Base-by-base conservation (phyloP, 1,140 invertebrate genomes). In the Pinna nobilis region DNA sequence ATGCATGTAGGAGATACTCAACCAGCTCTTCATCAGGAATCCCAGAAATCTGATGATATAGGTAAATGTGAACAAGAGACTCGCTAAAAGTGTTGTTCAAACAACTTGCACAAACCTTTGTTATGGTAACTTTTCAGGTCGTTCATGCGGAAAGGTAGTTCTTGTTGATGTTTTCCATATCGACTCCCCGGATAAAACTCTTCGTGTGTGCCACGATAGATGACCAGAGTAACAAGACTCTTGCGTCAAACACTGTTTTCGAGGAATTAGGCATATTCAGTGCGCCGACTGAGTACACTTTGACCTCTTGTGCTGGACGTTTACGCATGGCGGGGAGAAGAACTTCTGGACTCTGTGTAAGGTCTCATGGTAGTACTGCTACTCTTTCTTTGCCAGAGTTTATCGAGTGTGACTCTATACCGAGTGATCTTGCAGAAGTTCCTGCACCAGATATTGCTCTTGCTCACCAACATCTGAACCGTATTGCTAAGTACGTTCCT, bases 211-310 rank as follows among this genome's bases (percentile, higher is more conserved):
- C 47, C 3, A 49, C 35, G 9, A 32, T 66, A 15, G 64, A 66
- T 28, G 64, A 66, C 20, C 66, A 59, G 37, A 68, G 51, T n/a
- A 68, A 59, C 25, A n/a, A 53, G 4, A 41, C 66, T 18, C 50
- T 68, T 20, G 51, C 5, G 1, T 30, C 37, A 1, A 13, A 32
- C 39, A 37, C 23, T 44, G 28, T 68, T 9, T 32, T 68, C 7
- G 66, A 68, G 28, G 20, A 15, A 4, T 25, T 68, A 20, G 33
- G 39, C 5, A 57, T 57, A 30, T 13, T 6, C 18, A 25, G 53
- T 37, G n/a, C 28, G 30, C 20, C 23, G 11, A 35, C 37, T 15
- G 9, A 25, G 15, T 68, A 55, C 28, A 57, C 32, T n/a, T 28
- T 68, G 37, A 51, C 35, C 18, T 57, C 35, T 3, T 68, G 51